Conservation (phyloP, 2,888 invertebrate genomes). For the Colostygia pectinataria region DNA sequence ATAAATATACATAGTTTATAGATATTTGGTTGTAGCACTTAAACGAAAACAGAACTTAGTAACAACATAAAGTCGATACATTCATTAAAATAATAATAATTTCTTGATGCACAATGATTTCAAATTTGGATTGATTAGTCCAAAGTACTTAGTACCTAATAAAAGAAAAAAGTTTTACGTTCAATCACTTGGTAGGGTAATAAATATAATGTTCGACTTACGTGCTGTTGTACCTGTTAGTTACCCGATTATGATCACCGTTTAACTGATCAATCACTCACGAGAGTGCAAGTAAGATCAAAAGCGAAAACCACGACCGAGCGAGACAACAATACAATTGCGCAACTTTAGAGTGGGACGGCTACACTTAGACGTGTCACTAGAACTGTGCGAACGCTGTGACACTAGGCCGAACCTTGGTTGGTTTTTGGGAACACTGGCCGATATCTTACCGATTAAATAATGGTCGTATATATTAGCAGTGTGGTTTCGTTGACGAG, state of each 20-base stretch:
- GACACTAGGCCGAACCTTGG: conserved; percentile 5
- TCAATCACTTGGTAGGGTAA: conserved; percentile 9
- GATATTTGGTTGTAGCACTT: no score
- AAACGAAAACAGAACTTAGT: no score
- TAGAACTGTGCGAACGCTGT: conserved; percentile 6
- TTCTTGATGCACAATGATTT: no score
- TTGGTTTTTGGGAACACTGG: conserved; percentile 52
- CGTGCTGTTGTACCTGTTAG: conserved; percentile 61
- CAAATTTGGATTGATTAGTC: no score
- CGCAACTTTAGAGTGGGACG: conserved; percentile 65
- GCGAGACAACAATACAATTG: conserved; percentile 58
- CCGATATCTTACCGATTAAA: conserved; percentile 74
- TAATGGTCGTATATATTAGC: conserved; percentile 72
- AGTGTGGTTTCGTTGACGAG: conserved; percentile 79
- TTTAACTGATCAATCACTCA: conserved; percentile 63
- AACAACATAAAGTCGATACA: not conserved
- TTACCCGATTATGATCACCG: conserved; percentile 57
- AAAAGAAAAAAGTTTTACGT: no score
- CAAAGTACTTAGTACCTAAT: no score
- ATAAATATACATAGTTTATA: no score
- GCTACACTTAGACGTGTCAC: conserved; percentile 49
- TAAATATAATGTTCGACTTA: conserved; percentile 54
- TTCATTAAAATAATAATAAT: not conserved
- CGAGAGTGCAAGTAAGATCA: conserved; percentile 53
- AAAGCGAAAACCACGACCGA: conserved; percentile 44